Evolutionary conservation across 2,888 invertebrate genomes (phyloP), one percentile per base, ranked within the genome.

Genomic region (Eumacrocentrus americanus): DNA sequence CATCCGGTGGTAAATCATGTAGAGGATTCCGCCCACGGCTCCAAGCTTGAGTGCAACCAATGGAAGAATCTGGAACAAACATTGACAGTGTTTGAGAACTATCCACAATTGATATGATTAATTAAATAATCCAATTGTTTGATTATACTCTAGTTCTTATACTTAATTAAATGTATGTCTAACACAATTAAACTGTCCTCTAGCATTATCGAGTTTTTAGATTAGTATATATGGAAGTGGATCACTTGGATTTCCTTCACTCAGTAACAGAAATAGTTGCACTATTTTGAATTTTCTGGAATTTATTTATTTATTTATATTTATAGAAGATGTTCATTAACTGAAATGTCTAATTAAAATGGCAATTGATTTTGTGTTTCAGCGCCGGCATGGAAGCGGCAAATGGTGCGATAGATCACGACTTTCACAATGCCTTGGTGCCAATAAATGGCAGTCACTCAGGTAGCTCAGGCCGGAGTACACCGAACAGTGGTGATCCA

Each of bases 401-500:
- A 63, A 84, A 83, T 71, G 83, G 82, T 62, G 77, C 83, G 60
- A 82, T 84, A 68, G 83, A 84, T 68, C 84, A 85, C 76, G 84
- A 85, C 52, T 79, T 84, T 64, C 83, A 84, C 79, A 79, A 76
- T 68, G 73, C 76, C 62, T 65, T 81, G 67, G 78, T 81, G 61
- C 80, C 80, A 62, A 77, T 81, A 72, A 80, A 80, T 65, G 84
- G 84, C 68, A 85, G 86, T 70, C 84, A 87, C 72, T 85, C 85
- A 48, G 81, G 84, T 60, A 90, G 91, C 51, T 91, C 91, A 16
- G 91, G 91, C 7, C 87, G 90, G 63, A 91, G 90, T 58, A 91
- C 91, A 48, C 91, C 91, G 34, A 88, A 84, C 78, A 80, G 86
- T 0, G 84, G 85, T 63, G 89, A 89, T 75, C 89, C 89, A 1